Base-by-base conservation (phyloP, 2,888 invertebrate species). In the Malachius bipustulatus region DNA sequence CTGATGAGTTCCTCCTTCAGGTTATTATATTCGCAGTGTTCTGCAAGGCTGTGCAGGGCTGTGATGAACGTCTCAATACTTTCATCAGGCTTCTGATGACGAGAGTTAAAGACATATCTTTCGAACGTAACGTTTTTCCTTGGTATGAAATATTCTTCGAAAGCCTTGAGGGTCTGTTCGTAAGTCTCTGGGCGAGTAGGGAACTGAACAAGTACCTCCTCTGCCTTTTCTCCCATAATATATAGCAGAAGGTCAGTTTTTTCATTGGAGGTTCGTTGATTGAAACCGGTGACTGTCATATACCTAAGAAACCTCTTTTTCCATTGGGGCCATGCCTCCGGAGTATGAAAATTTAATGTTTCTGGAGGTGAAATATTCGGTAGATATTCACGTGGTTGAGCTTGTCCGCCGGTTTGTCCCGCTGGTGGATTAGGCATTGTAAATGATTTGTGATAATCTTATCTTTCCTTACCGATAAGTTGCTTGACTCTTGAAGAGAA, bases 1-100 rank as follows among this genome's bases (percentile, higher is more conserved):
- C 50, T 30, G 4, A 51, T 51, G 2, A 52, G 32, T 4, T 47
- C 40, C 3, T 49, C 39, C 30, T 41, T 42, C 4, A 51, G 28
- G 4, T 27, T n/a, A 3, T 47, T 45, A 29, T 46, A 51, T 1
- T 52, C 42, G 24, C 48, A 51, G 6, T 35, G 19, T 14, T 47
- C 43, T 2, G 47, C 48, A 16, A 48, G 26, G 2, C 39, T 37
- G 16, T 51, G 43, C 16, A 51, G 33, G 10, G 33, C 32, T 9
- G 47, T 50, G n/a, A 49, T 43, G 19, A 52, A 43, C n/a, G 6
- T 11, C 9, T 38, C 40, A 2, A 43, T 28, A 15, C 29, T 4
- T 27, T 43, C 43, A 46, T 38, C 46, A 10, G 34, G 14, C 9
- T 34, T 12, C 35, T 50, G 47, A 14, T 34, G 24, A 31, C 47